These are phyloP conservation scores for Nanger granti DNA, from an alignment of 2,113 vertebrate genomes.

Conservation along the genomic window DNA sequence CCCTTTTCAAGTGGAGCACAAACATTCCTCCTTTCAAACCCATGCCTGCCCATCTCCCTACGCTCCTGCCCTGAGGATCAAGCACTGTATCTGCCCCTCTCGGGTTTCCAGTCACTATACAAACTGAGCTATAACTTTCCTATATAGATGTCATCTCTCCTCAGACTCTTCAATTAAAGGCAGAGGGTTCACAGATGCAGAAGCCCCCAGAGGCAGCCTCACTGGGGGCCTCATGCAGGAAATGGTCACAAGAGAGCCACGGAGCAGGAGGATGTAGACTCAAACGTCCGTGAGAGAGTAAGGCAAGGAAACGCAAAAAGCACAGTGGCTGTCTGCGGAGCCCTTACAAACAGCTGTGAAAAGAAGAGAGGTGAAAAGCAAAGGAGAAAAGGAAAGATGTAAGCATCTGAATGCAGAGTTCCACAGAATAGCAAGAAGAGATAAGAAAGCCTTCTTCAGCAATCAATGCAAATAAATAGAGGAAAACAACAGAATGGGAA, in stretches of 20 bases:
- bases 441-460: no score
- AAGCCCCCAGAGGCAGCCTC: not conserved
- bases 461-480: no score
- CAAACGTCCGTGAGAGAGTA: not conserved
- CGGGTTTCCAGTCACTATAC: not conserved
- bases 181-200: not conserved
- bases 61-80: not conserved
- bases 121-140: not conserved
- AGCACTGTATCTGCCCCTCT: not conserved
- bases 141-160: not conserved
- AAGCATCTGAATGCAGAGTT: no score
- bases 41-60: not conserved
- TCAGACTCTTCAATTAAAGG: not conserved
- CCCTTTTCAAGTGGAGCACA: not conserved
- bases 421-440: no score
- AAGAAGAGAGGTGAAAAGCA: no score
- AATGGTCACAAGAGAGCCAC: not conserved
- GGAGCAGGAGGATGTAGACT: not conserved
- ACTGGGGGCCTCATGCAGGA: not conserved
- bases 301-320: not conserved
- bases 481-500: no score
- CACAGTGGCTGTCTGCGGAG: no score
- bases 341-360: no score
- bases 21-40: not conserved
- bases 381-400: no score